Evolutionary conservation across 2,113 vertebrate species (phyloP).

Genomic region (Lates calcarifer): DNA sequence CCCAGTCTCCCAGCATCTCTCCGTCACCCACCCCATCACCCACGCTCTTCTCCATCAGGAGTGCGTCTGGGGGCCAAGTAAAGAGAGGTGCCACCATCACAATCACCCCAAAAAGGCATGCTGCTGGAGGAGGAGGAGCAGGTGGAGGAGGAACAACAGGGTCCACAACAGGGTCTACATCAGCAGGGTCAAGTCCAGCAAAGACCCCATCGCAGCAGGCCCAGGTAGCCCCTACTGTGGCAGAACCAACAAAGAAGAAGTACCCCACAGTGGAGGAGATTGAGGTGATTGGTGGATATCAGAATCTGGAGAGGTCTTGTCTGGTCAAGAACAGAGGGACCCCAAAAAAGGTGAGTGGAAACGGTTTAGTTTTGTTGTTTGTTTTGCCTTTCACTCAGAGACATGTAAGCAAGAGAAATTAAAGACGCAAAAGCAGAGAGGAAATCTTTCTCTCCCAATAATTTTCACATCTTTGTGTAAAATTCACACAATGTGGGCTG

Average conservation of each 20-base stretch:
- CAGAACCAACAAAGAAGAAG: slow-evolving; percentile 84
- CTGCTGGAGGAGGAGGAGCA: slow-evolving; percentile 1
- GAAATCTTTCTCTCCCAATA: too few relatives aligned
- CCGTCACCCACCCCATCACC: slow-evolving; percentile 62
- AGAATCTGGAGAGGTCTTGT: slow-evolving; percentile 89
- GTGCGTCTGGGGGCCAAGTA: slow-evolving; percentile 81
- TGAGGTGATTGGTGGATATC: slow-evolving; percentile 92
- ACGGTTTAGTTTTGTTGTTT: not conserved
- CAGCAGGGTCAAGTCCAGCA: slow-evolving; percentile 1
- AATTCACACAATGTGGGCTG: not conserved
- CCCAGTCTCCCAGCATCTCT: slow-evolving; percentile 68
- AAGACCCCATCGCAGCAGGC: slow-evolving; percentile 29
- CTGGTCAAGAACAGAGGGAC: slow-evolving; percentile 85
- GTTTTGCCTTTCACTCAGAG: not conserved
- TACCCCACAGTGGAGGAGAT: slow-evolving; percentile 92
- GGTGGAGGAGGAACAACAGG: not conserved
- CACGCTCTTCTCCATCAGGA: slow-evolving; percentile 80
- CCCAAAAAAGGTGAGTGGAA: slow-evolving; percentile 87
- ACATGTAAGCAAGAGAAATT: not conserved
- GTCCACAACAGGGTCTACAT: not conserved
- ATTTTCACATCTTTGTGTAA: not conserved
- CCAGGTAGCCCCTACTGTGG: slow-evolving; percentile 8
- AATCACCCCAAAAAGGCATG: slow-evolving; percentile 84
- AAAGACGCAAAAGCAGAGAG: not conserved
- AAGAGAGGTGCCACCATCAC: slow-evolving; percentile 92